These are phyloP conservation scores for Dufourea novaeangliae DNA, from an alignment of 1,140 invertebrate species.

Conservation along the genomic window DNA sequence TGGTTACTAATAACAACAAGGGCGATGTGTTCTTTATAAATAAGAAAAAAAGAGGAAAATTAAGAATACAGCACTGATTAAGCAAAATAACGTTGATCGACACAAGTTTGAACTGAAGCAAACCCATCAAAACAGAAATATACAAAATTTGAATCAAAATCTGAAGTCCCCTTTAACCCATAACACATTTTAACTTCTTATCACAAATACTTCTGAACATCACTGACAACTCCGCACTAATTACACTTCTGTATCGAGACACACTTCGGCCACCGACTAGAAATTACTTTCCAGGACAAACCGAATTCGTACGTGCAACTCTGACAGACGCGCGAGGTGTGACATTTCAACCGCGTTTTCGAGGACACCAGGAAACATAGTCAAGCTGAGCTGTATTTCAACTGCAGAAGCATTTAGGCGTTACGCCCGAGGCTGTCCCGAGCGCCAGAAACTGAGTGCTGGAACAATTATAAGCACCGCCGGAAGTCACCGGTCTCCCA, in stretches of 20 bases:
- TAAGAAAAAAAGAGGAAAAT: no score
- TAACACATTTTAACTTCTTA: no score
- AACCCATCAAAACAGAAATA: no score
- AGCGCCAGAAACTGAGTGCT: conserved; percentile 67
- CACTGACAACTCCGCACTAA: background rate
- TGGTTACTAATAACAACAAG: no score
- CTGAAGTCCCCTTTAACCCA: no score
- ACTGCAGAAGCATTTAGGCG: conserved; percentile 67
- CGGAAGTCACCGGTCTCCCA: conserved; percentile 70
- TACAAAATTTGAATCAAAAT: no score
- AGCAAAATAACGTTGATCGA: no score
- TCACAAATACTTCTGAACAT: no score
- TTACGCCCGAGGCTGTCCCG: conserved; percentile 60
- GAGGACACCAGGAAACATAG: conserved; percentile 28
- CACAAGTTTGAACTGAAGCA: no score
- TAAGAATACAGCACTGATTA: no score
- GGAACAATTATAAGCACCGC: conserved; percentile 76
- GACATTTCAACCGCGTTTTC: conserved; percentile 40
- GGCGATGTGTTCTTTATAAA: no score
- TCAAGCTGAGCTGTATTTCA: conserved; percentile 54
- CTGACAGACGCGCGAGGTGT: background rate
- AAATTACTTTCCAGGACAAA: background rate
- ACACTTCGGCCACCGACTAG: background rate
- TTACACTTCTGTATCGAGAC: no score
- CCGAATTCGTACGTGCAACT: background rate